A percentile compares a stretch with the other conserved stretches of the same genome.
phyloP scores from a whole-genome alignment of 2,797 vertebrate genomes.

The Chaunax sp. region DNA sequence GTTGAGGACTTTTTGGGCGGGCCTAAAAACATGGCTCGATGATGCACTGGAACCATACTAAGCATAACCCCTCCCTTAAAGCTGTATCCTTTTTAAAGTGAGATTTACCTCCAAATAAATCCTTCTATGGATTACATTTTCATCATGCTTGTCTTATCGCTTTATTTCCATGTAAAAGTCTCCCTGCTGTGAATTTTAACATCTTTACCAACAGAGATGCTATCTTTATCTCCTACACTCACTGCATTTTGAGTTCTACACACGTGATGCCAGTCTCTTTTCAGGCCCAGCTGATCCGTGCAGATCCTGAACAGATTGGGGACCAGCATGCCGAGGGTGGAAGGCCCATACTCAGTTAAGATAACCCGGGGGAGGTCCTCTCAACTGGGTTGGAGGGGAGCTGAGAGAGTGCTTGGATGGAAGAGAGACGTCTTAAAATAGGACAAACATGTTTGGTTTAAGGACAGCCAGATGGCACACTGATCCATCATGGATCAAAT shows the following conservation, averaged over 20 bases:
- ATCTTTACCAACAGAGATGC: constrained; percentile 36
- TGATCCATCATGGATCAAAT: constrained; percentile 32
- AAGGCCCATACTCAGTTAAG: constrained; percentile 71
- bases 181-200: constrained; percentile 51
- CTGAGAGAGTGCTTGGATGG: constrained; percentile 49
- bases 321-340: constrained; percentile 77
- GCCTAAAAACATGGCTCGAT: no score
- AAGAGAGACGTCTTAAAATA: constrained; percentile 73
- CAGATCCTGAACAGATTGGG: constrained; percentile 83
- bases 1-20: no score
- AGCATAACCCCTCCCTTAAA: no score
- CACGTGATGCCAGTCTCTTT: constrained; percentile 59
- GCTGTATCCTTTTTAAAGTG: no score
- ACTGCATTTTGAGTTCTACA: constrained; percentile 37
- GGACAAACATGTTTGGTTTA: constrained; percentile 44
- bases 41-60: no score
- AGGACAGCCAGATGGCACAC: constrained; percentile 36
- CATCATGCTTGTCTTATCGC: constrained; percentile 11
- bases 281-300: constrained; percentile 63
- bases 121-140: not conserved
- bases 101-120: no score
- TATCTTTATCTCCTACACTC: constrained; percentile 51
- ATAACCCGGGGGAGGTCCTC: constrained; percentile 57
- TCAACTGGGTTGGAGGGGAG: constrained; percentile 63
- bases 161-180: constrained; percentile 25